phyloP scores from a whole-genome alignment of 2,888 invertebrate genomes.

The Sarcophaga subvicina region DNA sequence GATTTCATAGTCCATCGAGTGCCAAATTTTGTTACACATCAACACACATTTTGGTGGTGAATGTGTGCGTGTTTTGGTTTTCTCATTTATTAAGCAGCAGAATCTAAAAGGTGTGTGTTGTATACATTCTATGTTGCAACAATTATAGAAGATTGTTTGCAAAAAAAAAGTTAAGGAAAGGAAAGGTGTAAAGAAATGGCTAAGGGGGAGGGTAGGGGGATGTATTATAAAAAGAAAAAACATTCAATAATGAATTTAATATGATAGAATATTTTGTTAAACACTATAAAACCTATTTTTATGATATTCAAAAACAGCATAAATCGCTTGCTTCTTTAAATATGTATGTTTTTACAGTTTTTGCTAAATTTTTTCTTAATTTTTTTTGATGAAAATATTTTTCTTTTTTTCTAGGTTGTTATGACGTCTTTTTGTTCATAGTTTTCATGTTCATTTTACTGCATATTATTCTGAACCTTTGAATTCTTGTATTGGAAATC shows the following conservation, averaged over 20 bases:
- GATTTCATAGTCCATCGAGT: slow-evolving; percentile 48
- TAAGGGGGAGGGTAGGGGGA: slow-evolving; percentile 15
- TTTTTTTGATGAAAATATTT: background rate
- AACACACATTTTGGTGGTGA: slow-evolving; percentile 54
- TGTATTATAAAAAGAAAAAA: slow-evolving; percentile 1
- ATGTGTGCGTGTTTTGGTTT: too few species aligned
- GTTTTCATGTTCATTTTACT: background rate
- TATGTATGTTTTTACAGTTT: slow-evolving; percentile 44
- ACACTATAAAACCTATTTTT: slow-evolving; percentile 58
- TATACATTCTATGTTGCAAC: slow-evolving; percentile 39
- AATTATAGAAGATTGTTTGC: background rate
- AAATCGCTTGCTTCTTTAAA: slow-evolving; percentile 12
- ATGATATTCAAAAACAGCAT: background rate
- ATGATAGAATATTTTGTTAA: slow-evolving; percentile 46
- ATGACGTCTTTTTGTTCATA: slow-evolving; percentile 39
- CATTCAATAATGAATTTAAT: slow-evolving; percentile 59
- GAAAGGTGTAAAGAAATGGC: background rate
- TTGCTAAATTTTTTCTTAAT: slow-evolving; percentile 37
- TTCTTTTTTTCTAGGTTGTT: slow-evolving; percentile 19
- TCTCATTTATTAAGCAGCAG: background rate
- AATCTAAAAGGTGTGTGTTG: slow-evolving; percentile 50
- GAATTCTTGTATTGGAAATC: slow-evolving; percentile 35
- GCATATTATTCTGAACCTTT: background rate
- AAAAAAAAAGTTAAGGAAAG: background rate
- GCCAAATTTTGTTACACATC: slow-evolving; percentile 63